Evolutionary conservation across 2,113 vertebrate genomes (phyloP).

Genomic region (Microtus richardsoni): DNA sequence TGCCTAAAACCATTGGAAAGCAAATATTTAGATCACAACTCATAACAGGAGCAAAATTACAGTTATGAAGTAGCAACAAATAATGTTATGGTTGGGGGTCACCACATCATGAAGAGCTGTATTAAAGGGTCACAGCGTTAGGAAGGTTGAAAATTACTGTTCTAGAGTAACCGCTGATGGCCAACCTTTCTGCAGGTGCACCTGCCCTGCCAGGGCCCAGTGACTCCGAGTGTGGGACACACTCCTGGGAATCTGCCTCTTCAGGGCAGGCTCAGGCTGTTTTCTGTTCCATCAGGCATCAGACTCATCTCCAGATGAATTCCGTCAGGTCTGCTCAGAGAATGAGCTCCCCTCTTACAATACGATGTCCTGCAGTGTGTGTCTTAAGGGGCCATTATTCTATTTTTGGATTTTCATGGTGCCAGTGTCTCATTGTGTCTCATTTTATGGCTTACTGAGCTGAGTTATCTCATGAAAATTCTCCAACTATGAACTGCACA

Average conservation of each 20-base stretch:
- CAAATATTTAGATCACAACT: neutral
- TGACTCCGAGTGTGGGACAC: neutral
- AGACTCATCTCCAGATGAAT: neutral
- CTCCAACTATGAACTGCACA: neutral
- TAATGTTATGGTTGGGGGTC: neutral
- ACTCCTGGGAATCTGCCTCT: neutral
- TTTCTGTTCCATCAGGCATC: neutral
- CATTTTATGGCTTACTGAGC: constrained; percentile 62
- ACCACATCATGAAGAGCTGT: no score
- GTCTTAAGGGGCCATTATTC: neutral
- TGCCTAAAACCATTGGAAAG: neutral
- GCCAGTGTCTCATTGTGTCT: constrained; percentile 47
- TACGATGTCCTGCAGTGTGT: neutral
- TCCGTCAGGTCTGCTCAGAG: neutral
- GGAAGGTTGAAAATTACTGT: neutral
- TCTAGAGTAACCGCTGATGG: neutral
- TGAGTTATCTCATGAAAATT: constrained; percentile 21
- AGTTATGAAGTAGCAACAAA: neutral
- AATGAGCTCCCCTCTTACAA: neutral
- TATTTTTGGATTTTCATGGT: constrained; percentile 3
- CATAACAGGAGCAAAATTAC: neutral
- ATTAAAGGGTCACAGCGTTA: neutral
- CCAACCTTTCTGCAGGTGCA: rapidly evolving
- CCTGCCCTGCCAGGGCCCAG: neutral
- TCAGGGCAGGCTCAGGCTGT: neutral